phyloP scores from a whole-genome alignment of 2,113 vertebrate genomes.

The Pomatorhinus ruficollis region DNA sequence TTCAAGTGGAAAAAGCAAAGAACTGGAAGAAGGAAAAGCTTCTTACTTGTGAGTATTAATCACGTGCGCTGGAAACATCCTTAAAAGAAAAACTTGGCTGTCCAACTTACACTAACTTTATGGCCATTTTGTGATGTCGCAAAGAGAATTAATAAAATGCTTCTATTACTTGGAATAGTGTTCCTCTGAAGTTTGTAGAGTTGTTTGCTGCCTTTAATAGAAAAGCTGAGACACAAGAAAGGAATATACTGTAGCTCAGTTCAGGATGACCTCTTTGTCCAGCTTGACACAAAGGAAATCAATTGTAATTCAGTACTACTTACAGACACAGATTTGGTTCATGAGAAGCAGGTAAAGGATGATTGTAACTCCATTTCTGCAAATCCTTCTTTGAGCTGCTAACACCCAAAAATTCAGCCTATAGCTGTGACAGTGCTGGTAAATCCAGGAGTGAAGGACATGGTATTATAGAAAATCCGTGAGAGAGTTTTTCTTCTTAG shows the following conservation, averaged over 20 bases:
- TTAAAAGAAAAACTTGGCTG: background rate
- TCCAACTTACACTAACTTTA: background rate
- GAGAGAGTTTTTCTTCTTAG: background rate
- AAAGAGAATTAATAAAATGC: background rate
- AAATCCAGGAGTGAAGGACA: background rate
- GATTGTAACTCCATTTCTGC: background rate
- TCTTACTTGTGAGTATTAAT: slow-evolving; percentile 92
- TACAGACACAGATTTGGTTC: background rate
- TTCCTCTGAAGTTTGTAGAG: background rate
- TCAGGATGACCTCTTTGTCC: background rate
- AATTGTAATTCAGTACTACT: background rate
- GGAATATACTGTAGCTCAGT: background rate
- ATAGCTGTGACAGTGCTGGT: background rate
- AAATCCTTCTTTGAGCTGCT: background rate
- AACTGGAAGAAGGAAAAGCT: slow-evolving; percentile 96
- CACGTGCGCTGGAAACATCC: background rate
- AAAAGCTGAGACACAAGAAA: background rate
- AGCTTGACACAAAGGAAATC: background rate
- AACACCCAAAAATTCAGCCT: background rate
- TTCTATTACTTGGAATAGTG: background rate
- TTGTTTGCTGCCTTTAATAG: background rate
- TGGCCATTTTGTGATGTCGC: background rate
- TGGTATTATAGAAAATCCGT: background rate
- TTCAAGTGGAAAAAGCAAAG: slow-evolving; percentile 93
- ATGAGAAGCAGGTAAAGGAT: background rate